Evolutionary conservation across 2,888 invertebrate genomes (phyloP), one percentile per base, ranked within the genome.

Genomic region (Tetheella fluctuosa): DNA sequence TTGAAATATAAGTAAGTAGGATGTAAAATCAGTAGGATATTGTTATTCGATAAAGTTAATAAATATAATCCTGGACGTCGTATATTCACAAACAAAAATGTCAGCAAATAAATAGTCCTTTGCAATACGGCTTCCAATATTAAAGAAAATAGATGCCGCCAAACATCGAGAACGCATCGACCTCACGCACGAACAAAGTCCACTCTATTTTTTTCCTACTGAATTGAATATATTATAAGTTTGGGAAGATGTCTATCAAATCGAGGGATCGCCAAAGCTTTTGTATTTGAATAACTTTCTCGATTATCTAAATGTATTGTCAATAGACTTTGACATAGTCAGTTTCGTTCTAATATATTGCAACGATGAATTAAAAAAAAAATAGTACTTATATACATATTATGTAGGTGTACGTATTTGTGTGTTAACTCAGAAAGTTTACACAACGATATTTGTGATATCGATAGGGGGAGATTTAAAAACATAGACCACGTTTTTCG

Each of bases 111-210:
- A 48, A 48, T 10, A 39, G n/a, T n/a, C 39, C n/a, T 39, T 39
- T n/a, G 39, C 5, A 39, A 42, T 17, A 42, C 6, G 5, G 48
- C 48, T 20, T 48, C 48, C 48, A 48, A 48, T 48, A 48, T 34
- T 48, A 48, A 20, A 42, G n/a, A 8, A 42, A 42, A 42, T 42
- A 42, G 4, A 48, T 48, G 20, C 10, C 17, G 7, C 17, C 48
- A 48, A 48, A 48, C 17, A 42, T 15, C 42, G 42, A 42, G 42
- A 17, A 42, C 17, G 17, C 42, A 42, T 42, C 42, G 42, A 42
- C 42, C 42, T 17, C 42, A 4, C n/a, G n/a, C n/a, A 7, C 20
- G 15, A 48, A 48, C 17, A 10, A n/a, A 8, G 48, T 48, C 20
- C 17, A 20, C 10, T 48, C 13, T 42, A 48, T 48, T 20, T n/a